These are phyloP conservation scores for Erythrocercus mccallii DNA, from an alignment of 2,113 vertebrate species.

Conservation along the genomic window DNA sequence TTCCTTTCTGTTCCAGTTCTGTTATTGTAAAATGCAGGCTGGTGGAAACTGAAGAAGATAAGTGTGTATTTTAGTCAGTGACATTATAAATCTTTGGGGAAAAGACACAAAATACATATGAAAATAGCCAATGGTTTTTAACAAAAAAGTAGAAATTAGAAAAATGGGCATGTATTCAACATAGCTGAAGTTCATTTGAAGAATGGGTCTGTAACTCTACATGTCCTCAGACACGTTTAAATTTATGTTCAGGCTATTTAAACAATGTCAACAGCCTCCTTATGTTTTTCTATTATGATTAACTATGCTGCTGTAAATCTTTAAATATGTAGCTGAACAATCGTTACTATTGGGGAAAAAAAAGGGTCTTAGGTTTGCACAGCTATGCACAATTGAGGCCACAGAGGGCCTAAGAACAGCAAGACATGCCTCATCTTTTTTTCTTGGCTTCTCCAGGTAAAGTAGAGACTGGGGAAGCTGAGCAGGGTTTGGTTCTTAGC, in stretches of 20 bases:
- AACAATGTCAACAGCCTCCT: background rate
- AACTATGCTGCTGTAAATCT: background rate
- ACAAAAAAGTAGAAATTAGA: background rate
- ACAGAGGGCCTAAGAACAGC: background rate
- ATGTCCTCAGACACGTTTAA: background rate
- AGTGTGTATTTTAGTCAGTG: background rate
- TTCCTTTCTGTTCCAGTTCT: background rate
- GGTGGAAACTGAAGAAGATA: background rate
- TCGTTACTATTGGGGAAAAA: background rate
- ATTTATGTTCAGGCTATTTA: background rate
- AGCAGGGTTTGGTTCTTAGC: background rate
- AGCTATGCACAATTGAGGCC: background rate
- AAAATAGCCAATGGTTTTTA: background rate
- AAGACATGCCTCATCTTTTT: background rate
- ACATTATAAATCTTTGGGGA: background rate
- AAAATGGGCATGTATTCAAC: background rate
- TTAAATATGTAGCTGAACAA: background rate
- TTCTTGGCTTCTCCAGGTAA: background rate
- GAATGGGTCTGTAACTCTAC: background rate
- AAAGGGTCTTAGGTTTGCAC: background rate
- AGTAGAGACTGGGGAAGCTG: background rate
- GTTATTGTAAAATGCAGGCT: background rate
- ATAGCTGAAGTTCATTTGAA: background rate
- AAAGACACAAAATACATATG: background rate
- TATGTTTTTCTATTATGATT: background rate